Evolutionary conservation across 2,888 invertebrate species (phyloP), one percentile per base, ranked within the genome.

Genomic region (Drosophila recens): DNA sequence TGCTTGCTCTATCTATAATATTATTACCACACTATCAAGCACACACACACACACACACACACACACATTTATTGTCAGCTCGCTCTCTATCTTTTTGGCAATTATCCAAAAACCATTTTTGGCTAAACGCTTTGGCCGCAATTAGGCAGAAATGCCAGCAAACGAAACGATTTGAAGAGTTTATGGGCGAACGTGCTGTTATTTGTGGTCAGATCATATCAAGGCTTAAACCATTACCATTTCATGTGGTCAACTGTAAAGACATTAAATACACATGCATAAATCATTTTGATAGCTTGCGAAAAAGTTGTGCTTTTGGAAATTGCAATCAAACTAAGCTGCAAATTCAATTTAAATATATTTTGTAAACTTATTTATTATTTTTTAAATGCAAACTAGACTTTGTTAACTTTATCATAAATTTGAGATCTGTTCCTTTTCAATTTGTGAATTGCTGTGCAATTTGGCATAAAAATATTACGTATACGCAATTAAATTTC

Each of bases 21-120:
- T 68, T 79, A 66, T 76, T 67, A 75, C 71, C 77, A 68, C 67
- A 72, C 67, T 58, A 70, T 61, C 59, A 69, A 63, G 67, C 30
- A 70, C 61, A 59, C 38, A 20, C 56, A 73, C 53, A 62, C 20
- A 58, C 13, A 45, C n/a, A 43, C 40, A 57, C 34, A 45, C 59
- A 67, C 27, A 27, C 27, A 27, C 27, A 27, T 27, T 27, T 68
- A 59, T 62, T 52, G 61, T 34, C 67, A 61, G 53, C 67, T 63
- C 59, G 13, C 13, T 27, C 13, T 42, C 64, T 57, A 53, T 23
- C 15, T 56, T 33, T 59, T 64, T 80, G 78, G 82, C 82, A 82
- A 74, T 79, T 79, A 79, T 76, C 68, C 79, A 76, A 82, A 81
- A 76, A 57, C 57, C 68, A 81, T 78, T 75, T 72, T 81, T 56